phyloP scores from a whole-genome alignment of 2,888 invertebrate genomes.

The Mactromeris polynyma region DNA sequence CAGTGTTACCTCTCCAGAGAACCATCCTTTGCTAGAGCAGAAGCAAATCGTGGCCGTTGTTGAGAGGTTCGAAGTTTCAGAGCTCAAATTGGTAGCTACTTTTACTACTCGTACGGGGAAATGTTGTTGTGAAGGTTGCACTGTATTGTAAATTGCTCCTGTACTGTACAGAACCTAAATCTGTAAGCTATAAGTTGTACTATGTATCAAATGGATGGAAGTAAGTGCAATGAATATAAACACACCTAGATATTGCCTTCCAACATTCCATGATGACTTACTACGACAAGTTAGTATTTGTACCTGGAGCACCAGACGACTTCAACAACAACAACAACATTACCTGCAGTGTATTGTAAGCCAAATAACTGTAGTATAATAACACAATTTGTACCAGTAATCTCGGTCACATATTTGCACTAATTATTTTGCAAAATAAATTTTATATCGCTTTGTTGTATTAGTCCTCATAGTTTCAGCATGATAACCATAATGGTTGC shows the following conservation, averaged over 20 bases:
- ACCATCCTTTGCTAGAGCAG: too few relatives aligned
- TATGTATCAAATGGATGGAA: too few relatives aligned
- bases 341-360: not conserved
- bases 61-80: too few relatives aligned
- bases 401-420: not conserved
- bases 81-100: too few relatives aligned
- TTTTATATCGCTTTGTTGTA: not conserved
- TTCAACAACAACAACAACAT: not conserved
- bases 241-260: not conserved
- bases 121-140: too few relatives aligned
- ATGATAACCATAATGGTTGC: not conserved
- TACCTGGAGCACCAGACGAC: not conserved
- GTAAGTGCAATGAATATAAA: not conserved
- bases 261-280: not conserved
- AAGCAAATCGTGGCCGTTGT: too few relatives aligned
- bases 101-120: too few relatives aligned
- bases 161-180: too few relatives aligned
- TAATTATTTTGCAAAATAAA: not conserved
- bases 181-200: too few relatives aligned
- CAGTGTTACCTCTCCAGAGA: too few relatives aligned
- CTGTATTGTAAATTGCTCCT: too few relatives aligned
- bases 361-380: not conserved
- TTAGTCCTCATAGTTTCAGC: not conserved
- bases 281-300: not conserved
- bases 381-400: not conserved